Conservation (phyloP, 2,113 vertebrate genomes). For the Calonectris borealis region DNA sequence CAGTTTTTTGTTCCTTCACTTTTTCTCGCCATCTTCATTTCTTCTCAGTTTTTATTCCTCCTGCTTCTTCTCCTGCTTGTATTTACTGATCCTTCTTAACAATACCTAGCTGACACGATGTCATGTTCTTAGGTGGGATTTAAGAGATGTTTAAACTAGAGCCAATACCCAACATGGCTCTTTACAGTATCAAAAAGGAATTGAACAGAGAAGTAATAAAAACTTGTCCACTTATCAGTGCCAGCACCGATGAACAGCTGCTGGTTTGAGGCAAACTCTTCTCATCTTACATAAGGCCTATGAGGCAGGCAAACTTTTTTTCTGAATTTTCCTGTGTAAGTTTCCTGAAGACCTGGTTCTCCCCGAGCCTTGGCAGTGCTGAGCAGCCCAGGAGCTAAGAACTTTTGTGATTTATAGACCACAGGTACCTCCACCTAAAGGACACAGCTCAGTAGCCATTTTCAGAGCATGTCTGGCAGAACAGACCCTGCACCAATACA, state of each 20-base stretch:
- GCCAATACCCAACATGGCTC: not conserved
- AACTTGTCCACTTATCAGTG: not conserved
- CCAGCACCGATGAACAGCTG: not conserved
- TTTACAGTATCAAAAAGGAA: not conserved
- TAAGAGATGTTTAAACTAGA: not conserved
- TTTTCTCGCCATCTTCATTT: not conserved
- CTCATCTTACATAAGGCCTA: not conserved
- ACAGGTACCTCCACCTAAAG: not conserved
- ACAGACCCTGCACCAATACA: not conserved
- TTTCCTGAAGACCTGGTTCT: not conserved
- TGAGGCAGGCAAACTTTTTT: not conserved
- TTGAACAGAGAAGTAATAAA: not conserved
- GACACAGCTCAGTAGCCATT: not conserved
- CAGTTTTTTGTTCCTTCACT: not conserved
- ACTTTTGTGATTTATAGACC: not conserved
- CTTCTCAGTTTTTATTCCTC: not conserved
- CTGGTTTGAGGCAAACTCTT: not conserved
- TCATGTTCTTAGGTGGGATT: not conserved
- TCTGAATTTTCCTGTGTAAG: rapidly evolving
- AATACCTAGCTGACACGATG: not conserved
- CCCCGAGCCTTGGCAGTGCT: not conserved
- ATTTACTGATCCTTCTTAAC: not conserved
- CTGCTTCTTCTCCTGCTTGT: not conserved
- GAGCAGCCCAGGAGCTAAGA: not conserved
- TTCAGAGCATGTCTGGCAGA: not conserved